Evolutionary conservation across 1,140 invertebrate species (phyloP).

Genomic region (Sarcophaga peregrina): DNA sequence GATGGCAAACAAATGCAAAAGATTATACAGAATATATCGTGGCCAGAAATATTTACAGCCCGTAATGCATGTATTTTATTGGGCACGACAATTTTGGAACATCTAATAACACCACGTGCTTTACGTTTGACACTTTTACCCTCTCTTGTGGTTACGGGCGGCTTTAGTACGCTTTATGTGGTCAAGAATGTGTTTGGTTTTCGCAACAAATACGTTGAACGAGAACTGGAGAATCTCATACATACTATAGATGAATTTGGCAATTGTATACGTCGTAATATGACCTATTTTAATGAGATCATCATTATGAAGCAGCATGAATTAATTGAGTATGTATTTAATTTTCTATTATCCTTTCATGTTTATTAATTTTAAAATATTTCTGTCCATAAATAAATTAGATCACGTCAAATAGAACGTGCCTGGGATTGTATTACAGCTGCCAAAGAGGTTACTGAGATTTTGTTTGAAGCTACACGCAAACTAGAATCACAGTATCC

Average conservation of each 20-base stretch:
- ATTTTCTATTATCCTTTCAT: background rate
- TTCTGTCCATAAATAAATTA: conserved; percentile 37
- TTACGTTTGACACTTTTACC: conserved; percentile 55
- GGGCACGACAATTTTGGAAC: conserved; percentile 56
- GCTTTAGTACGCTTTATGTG: conserved; percentile 56
- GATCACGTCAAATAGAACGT: conserved; percentile 63
- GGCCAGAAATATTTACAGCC: conserved; percentile 50
- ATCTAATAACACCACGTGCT: conserved; percentile 55
- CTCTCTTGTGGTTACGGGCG: conserved; percentile 50
- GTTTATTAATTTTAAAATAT: background rate
- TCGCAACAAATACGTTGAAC: conserved; percentile 61
- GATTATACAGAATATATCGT: background rate
- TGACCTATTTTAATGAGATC: conserved; percentile 65
- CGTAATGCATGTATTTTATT: conserved; percentile 56
- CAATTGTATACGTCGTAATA: conserved; percentile 63
- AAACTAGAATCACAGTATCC: conserved; percentile 61
- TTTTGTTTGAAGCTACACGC: conserved; percentile 62
- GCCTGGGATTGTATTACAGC: conserved; percentile 65
- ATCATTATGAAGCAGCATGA: conserved; percentile 64
- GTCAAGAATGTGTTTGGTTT: conserved; percentile 61
- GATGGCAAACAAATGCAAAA: background rate
- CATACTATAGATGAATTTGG: conserved; percentile 63
- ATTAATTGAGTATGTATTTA: conserved; percentile 57
- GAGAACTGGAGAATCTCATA: conserved; percentile 59
- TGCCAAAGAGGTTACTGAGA: conserved; percentile 63